phyloP scores from a whole-genome alignment of 2,113 vertebrate genomes.

The Opisthocomus hoazin region DNA sequence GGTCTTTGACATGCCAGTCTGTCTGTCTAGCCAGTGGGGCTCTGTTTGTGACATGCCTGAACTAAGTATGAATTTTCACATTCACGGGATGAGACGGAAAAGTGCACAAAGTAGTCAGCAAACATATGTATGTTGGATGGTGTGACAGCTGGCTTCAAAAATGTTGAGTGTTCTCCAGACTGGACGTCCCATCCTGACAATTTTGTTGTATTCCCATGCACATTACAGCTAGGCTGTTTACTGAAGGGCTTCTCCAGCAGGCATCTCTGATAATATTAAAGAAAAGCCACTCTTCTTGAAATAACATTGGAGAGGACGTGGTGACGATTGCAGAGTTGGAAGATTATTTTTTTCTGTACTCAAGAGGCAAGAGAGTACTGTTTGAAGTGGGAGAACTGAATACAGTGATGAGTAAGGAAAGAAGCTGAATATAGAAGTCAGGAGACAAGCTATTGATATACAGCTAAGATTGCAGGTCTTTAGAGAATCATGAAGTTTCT shows the following conservation, averaged over 20 bases:
- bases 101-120: neutral
- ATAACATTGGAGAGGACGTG: neutral
- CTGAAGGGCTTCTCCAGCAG: neutral
- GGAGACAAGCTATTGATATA: neutral
- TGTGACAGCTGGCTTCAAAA: neutral
- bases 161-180: neutral
- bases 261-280: neutral
- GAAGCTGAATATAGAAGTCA: neutral
- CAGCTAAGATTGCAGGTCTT: neutral
- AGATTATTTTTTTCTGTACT: neutral
- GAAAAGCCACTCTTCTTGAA: neutral
- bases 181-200: neutral
- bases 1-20: neutral
- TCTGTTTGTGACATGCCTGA: neutral
- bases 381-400: neutral
- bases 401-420: neutral
- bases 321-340: neutral
- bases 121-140: neutral
- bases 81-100: neutral
- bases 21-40: neutral
- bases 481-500: neutral
- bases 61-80: neutral
- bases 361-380: neutral
- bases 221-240: neutral
- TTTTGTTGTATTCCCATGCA: neutral